These are phyloP conservation scores for Schrankia costaestrigalis DNA, from an alignment of 2,888 invertebrate species.

Conservation along the genomic window DNA sequence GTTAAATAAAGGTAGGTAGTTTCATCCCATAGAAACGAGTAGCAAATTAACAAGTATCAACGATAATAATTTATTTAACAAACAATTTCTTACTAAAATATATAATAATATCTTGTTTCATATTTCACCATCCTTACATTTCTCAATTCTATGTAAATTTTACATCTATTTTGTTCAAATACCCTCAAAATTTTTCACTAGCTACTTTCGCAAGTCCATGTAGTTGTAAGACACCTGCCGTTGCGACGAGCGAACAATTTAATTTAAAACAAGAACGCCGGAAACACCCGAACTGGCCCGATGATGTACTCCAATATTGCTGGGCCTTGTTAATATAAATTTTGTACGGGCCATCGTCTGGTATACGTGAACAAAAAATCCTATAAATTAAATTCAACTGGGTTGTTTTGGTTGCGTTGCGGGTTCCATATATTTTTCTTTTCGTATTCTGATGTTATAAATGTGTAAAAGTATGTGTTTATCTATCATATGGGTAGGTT, in stretches of 20 bases:
- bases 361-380: slow-evolving; percentile 13
- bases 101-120: too few relatives aligned
- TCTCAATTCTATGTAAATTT: slow-evolving; percentile 4
- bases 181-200: slow-evolving; percentile 8
- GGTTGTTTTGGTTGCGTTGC: slow-evolving; percentile 1
- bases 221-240: slow-evolving; percentile 41
- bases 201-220: slow-evolving; percentile 8
- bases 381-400: slow-evolving; percentile 18
- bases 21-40: too few relatives aligned
- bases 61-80: too few relatives aligned
- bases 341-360: slow-evolving; percentile 35
- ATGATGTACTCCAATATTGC: slow-evolving; percentile 59
- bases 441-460: too few relatives aligned
- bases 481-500: too few relatives aligned
- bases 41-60: too few relatives aligned
- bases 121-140: not conserved
- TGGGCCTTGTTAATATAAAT: slow-evolving; percentile 60
- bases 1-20: too few relatives aligned
- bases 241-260: slow-evolving; percentile 60
- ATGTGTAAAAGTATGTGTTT: too few relatives aligned
- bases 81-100: too few relatives aligned
- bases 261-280: slow-evolving; percentile 60
- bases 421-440: too few relatives aligned
- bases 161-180: slow-evolving; percentile 5
- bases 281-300: slow-evolving; percentile 40